These are phyloP conservation scores for Stomatorhinus walkeri DNA, from an alignment of 2,797 vertebrate species.

Conservation along the genomic window DNA sequence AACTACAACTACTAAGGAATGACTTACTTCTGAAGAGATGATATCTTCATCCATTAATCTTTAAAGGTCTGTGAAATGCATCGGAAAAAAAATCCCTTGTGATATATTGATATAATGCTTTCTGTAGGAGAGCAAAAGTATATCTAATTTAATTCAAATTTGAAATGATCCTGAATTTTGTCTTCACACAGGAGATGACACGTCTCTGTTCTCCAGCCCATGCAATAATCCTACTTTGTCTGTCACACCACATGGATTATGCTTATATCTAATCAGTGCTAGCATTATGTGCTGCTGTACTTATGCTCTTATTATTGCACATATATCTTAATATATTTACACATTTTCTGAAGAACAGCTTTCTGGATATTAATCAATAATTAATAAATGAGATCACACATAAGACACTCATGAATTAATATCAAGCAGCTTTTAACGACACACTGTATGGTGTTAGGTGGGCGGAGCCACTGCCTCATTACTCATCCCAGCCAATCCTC, in stretches of 20 bases:
- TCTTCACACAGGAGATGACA: neutral
- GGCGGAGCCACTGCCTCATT: neutral
- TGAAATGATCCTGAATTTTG: neutral
- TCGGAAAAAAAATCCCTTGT: neutral
- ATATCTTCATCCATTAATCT: conserved; percentile 16
- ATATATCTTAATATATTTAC: neutral
- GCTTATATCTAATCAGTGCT: neutral
- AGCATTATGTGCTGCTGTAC: neutral
- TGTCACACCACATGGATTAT: neutral
- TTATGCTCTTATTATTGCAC: neutral
- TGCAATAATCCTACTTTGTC: neutral
- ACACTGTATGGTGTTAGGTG: neutral
- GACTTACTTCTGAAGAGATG: neutral
- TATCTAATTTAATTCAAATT: neutral
- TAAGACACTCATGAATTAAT: neutral
- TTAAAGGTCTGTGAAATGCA: neutral
- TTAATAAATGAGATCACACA: neutral
- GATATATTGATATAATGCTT: neutral
- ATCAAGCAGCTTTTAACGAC: neutral
- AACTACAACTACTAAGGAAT: neutral
- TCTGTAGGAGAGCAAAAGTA: neutral
- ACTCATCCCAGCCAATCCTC: neutral
- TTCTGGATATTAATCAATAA: neutral
- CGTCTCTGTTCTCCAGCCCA: neutral
- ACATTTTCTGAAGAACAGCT: neutral